phyloP scores from a whole-genome alignment of 2,797 vertebrate genomes.

The Acomys russatus region DNA sequence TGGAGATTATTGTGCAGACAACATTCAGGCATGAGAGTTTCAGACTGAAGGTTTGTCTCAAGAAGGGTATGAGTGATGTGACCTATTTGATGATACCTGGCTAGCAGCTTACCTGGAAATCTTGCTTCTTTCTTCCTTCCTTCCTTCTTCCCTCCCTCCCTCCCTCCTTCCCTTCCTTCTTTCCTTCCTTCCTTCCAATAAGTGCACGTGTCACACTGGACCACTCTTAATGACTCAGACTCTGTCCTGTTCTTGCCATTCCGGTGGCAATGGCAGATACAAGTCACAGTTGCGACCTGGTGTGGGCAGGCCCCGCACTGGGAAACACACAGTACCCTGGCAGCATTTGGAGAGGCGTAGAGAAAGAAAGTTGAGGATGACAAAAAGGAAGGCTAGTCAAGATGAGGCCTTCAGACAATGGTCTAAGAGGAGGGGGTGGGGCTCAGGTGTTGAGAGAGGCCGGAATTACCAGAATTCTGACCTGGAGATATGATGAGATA shows the following conservation, averaged over 20 bases:
- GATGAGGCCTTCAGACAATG: neutral
- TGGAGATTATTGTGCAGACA: neutral
- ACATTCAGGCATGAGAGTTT: neutral
- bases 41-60: constrained; percentile 22
- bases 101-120: neutral
- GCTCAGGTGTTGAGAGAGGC: neutral
- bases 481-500: neutral
- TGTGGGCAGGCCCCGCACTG: neutral
- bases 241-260: neutral
- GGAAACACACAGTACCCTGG: no score
- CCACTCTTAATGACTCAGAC: neutral
- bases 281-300: neutral
- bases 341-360: neutral
- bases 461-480: fast-evolving
- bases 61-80: neutral
- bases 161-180: neutral
- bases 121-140: neutral
- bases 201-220: neutral
- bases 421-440: neutral
- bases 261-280: neutral
- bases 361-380: neutral
- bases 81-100: neutral
- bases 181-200: neutral
- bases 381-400: neutral
- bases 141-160: neutral